Evolutionary conservation across 2,113 vertebrate species (phyloP).

Genomic region (Amblyopsis rosae): DNA sequence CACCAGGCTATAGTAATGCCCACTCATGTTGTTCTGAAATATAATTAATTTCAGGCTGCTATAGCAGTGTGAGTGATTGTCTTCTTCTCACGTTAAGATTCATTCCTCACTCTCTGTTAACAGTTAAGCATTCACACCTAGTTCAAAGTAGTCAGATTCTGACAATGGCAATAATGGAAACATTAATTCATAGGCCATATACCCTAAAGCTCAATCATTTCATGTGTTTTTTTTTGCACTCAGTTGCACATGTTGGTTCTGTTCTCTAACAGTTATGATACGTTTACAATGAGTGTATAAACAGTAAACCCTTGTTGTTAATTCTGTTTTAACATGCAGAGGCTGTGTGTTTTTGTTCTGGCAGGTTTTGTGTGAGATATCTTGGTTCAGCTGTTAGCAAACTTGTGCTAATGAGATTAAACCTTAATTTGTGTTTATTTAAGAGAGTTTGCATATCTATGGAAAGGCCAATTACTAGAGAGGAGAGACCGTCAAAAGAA

Average conservation of each 20-base stretch:
- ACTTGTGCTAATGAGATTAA: conserved; percentile 35
- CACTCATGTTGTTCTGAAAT: no score
- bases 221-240: no score
- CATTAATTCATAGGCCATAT: background rate
- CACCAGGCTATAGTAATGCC: no score
- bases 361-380: background rate
- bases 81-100: conserved; percentile 35
- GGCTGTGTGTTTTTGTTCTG: background rate
- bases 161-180: no score
- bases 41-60: background rate
- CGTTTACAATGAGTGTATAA: no score
- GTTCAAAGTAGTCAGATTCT: background rate
- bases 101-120: conserved; percentile 20
- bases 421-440: conserved; percentile 14
- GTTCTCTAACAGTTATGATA: no score
- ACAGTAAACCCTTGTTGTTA: no score
- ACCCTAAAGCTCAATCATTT: conserved; percentile 5
- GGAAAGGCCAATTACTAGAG: background rate
- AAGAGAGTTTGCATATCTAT: conserved; percentile 25
- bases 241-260: no score
- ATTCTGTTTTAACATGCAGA: background rate
- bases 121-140: conserved; percentile 1
- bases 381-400: conserved; percentile 1
- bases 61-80: background rate
- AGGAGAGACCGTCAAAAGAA: background rate